Percentiles rank a stretch among this genome's conserved stretches.
phyloP scores from a whole-genome alignment of 2,888 invertebrate genomes.

The Chymomyza caudatula region DNA sequence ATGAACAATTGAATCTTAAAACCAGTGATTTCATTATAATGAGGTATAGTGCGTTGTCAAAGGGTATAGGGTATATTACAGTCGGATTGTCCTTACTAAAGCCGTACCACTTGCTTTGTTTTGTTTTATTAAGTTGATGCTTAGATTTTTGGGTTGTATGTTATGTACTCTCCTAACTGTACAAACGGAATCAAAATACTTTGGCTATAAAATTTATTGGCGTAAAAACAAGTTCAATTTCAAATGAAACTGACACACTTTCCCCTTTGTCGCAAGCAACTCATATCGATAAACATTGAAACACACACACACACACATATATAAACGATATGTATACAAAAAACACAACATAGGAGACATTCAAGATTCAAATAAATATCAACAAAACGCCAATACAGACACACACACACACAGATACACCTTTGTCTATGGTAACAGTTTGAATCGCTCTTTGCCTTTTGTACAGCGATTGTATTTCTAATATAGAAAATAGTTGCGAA shows the following conservation, averaged over 20 bases:
- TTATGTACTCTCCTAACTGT: no score
- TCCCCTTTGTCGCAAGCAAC: conserved; percentile 48
- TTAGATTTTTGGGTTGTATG: not conserved
- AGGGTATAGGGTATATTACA: no score
- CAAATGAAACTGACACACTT: conserved; percentile 54
- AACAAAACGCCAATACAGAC: conserved; percentile 39
- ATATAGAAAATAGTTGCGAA: conserved; percentile 72
- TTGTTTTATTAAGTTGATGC: not conserved
- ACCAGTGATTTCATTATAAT: no score
- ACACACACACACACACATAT: not conserved
- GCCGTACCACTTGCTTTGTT: no score
- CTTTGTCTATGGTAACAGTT: conserved; percentile 55
- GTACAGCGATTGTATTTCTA: conserved; percentile 45
- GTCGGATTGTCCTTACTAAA: no score
- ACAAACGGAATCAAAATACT: conserved; percentile 67
- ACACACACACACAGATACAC: conserved; percentile 31
- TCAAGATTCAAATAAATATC: conserved; percentile 72
- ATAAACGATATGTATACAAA: conserved; percentile 33
- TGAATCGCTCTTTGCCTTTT: conserved; percentile 39
- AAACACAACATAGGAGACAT: conserved; percentile 51
- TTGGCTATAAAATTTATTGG: conserved; percentile 70
- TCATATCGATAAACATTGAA: conserved; percentile 48
- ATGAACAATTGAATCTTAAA: no score
- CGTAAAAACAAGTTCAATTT: conserved; percentile 72
- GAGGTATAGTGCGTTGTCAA: no score